These are phyloP conservation scores for Acropora yongei DNA, from an alignment of 64 coral and sea anemone species.

Conservation along the genomic window DNA sequence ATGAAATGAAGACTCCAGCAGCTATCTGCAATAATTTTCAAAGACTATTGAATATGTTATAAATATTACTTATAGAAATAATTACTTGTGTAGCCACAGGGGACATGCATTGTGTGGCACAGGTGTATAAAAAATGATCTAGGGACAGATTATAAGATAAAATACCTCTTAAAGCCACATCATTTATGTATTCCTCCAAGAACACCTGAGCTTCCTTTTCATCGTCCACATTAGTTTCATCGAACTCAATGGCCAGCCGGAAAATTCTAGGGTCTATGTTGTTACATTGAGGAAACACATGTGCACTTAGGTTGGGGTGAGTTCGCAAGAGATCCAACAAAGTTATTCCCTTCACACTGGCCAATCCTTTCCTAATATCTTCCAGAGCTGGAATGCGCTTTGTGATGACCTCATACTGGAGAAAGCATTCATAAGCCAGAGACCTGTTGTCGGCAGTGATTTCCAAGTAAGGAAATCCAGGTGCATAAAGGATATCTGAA, in stretches of 20 bases:
- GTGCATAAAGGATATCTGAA: neutral
- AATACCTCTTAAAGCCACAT: constrained; percentile 9
- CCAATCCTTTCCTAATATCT: constrained; percentile 37
- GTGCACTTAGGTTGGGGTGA: neutral
- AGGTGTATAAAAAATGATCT: neutral
- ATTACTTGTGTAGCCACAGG: neutral
- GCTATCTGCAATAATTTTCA: constrained; percentile 4
- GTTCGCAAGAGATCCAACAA: constrained; percentile 19
- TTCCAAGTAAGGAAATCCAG: constrained; percentile 11
- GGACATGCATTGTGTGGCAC: constrained; percentile 12
- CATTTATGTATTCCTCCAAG: constrained; percentile 13
- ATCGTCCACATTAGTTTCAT: neutral
- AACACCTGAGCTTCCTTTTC: neutral
- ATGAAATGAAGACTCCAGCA: neutral
- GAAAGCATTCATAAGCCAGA: constrained; percentile 35
- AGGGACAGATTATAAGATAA: neutral
- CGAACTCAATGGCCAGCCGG: neutral
- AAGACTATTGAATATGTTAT: constrained; percentile 9
- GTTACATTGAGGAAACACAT: constrained; percentile 6
- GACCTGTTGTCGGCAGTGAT: neutral
- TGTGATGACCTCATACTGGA: constrained; percentile 3
- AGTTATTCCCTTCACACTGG: constrained; percentile 5
- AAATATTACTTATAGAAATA: constrained; percentile 5
- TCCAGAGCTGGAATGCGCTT: constrained; percentile 28
- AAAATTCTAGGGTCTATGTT: neutral